Base-by-base conservation (phyloP, 2,888 invertebrate species). In the Drosophila acutilabella region DNA sequence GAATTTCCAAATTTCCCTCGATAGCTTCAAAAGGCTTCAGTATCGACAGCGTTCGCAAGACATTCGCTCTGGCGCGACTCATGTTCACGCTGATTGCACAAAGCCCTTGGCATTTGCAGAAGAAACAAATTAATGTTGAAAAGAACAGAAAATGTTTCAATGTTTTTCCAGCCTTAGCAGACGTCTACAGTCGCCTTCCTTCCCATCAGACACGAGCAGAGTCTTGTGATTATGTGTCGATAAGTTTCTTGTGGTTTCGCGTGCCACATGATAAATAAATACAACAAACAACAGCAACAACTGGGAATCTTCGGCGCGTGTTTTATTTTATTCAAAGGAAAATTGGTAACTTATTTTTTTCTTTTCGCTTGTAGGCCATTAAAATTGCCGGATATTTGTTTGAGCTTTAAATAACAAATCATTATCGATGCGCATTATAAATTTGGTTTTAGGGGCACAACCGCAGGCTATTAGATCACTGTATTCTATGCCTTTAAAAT, bases 351-450 rank as follows among this genome's bases (percentile, higher is more conserved):
- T 51, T 64, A 54, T 44, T 48, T 14, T 47, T 48, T 57, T 45
- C 23, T 23, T 62, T 47, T 72, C 8, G 62, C 47, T 60, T 44
- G 30, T 30, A 33, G 42, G 66, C 66, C 64, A 64, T 71, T 52
- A 23, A 80, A 81, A 78, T 80, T 69, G 75, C 69, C 85, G 82
- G 82, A 84, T 76, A 88, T 85, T 81, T 78, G 71, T 81, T 69
- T 78, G 72, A 56, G 76, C 85, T 73, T 82, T 80, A 80, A 82
- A 85, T 82, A 85, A 82, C 73, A 86, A 85, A 85, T 85, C 86
- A 88, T 85, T 85, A 82, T 82, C 82, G 88, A 85, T 88, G 76
- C 74, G 86, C 82, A 85, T 77, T 82, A 85, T 82, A 82, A 66
- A 78, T 85, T 76, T 72, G 33, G 38, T 16, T 18, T 57, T 42